Conservation (phyloP, 2,888 invertebrate genomes). For the Synanthedon tipuliformis region DNA sequence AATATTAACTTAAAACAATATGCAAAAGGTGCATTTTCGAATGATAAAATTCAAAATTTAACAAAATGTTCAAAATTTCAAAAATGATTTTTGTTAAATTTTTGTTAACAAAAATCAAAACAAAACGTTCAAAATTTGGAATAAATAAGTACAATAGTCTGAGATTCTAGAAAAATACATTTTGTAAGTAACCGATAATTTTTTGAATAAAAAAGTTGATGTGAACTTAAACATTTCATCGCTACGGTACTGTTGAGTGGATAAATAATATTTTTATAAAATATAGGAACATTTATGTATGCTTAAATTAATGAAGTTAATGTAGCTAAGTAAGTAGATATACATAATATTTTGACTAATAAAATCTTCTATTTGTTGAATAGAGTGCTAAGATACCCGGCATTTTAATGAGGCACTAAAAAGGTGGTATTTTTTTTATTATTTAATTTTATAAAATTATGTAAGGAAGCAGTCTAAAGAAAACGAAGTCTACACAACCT, state of each 20-base stretch:
- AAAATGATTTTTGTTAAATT: too few species aligned
- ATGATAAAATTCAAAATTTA: too few species aligned
- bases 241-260: background rate
- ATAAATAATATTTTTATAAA: background rate
- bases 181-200: background rate
- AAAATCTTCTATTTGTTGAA: background rate
- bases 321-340: background rate
- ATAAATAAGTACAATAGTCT: background rate
- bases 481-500: too few species aligned
- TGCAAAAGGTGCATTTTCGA: too few species aligned
- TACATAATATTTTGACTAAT: background rate
- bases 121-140: background rate
- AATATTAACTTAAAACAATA: too few species aligned
- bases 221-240: background rate
- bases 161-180: background rate
- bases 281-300: slow-evolving; percentile 1
- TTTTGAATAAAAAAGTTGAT: background rate
- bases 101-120: too few species aligned
- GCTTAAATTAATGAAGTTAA: background rate
- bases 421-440: too few species aligned
- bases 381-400: too few species aligned
- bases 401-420: too few species aligned
- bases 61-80: too few species aligned
- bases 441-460: too few species aligned
- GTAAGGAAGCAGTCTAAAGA: too few species aligned